Evolutionary conservation across 2,888 invertebrate genomes (phyloP).

Genomic region (Malthinus flaveolus): DNA sequence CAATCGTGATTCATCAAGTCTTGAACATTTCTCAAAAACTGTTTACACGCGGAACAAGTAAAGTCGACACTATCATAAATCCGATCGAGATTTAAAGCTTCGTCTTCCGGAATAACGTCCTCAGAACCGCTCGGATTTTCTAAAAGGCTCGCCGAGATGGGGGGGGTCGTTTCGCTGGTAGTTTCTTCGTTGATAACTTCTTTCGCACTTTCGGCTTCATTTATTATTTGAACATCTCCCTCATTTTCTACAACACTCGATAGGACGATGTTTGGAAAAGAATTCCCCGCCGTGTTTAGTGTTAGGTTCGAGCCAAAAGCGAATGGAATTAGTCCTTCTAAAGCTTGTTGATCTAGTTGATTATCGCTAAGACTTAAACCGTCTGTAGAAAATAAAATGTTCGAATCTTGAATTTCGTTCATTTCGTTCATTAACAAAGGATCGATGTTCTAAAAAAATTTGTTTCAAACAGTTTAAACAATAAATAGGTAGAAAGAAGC

Average conservation of each 20-base stretch:
- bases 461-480: background rate
- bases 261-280: constrained; percentile 13
- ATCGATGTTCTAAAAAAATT: constrained; percentile 30
- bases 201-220: background rate
- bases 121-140: background rate
- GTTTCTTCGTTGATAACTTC: background rate
- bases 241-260: constrained; percentile 9
- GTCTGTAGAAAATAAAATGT: constrained; percentile 35
- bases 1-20: constrained; percentile 30
- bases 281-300: constrained; percentile 5
- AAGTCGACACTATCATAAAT: constrained; percentile 6
- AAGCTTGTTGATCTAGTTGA: constrained; percentile 12
- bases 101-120: background rate
- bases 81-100: background rate
- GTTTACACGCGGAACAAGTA: constrained; percentile 26
- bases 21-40: constrained; percentile 16
- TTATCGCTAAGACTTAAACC: constrained; percentile 15
- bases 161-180: background rate
- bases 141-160: background rate
- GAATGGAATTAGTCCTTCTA: constrained; percentile 20
- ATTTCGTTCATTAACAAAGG: constrained; percentile 38
- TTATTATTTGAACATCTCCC: background rate
- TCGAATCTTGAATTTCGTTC: constrained; percentile 39
- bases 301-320: constrained; percentile 8
- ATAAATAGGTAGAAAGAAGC: too few species aligned